Percentiles rank a stretch among this genome's conserved stretches.
These are phyloP conservation scores for Eucera pruinosa DNA, from an alignment of 2,888 invertebrate genomes.

Conservation along the genomic window DNA sequence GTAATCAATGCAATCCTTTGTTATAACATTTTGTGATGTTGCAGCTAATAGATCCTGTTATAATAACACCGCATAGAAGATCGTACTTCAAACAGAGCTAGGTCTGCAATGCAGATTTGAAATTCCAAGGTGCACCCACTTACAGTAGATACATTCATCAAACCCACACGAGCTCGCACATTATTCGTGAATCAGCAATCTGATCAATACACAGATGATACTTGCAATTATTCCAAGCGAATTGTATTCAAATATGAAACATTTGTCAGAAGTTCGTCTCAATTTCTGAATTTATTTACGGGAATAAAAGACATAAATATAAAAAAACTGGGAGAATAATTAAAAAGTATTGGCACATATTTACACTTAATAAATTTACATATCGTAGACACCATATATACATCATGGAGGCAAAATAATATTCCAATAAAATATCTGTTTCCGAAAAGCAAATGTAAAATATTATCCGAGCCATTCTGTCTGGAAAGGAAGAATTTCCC, in stretches of 20 bases:
- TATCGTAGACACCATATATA: not conserved
- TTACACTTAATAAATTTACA: not conserved
- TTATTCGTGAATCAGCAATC: constrained; percentile 33
- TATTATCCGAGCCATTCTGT: too few relatives aligned
- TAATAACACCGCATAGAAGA: constrained; percentile 12
- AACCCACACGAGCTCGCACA: constrained; percentile 48
- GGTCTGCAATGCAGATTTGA: constrained; percentile 9
- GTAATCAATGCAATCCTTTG: too few relatives aligned
- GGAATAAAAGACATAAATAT: not conserved
- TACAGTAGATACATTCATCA: constrained; percentile 42
- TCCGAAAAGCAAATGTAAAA: not conserved
- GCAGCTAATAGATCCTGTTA: too few relatives aligned
- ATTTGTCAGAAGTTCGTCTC: not conserved
- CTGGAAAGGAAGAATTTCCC: too few relatives aligned
- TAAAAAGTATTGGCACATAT: too few relatives aligned
- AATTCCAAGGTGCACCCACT: constrained; percentile 37
- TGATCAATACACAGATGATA: constrained; percentile 45
- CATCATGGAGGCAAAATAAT: constrained; percentile 1
- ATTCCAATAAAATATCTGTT: not conserved
- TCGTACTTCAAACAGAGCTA: not conserved
- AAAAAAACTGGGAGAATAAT: not conserved
- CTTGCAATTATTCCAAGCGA: constrained; percentile 33
- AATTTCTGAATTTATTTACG: too few relatives aligned
- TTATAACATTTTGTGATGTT: too few relatives aligned
- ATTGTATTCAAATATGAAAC: constrained; percentile 39